Evolutionary conservation across 2,797 vertebrate species (phyloP).

Genomic region (Acropternis orthonyx): DNA sequence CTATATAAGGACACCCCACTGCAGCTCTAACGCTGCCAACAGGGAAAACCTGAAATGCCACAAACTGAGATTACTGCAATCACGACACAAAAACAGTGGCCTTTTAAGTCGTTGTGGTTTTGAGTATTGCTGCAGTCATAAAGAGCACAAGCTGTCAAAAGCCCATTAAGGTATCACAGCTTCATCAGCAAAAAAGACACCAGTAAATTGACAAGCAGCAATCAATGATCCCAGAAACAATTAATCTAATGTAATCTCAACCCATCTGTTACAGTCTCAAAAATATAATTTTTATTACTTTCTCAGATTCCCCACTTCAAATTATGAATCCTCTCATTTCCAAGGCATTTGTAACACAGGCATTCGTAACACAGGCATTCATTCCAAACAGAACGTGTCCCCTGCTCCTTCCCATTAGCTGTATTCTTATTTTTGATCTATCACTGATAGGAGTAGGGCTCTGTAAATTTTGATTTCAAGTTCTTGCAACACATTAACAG

Average conservation of each 20-base stretch:
- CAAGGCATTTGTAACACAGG: not conserved
- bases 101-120: not conserved
- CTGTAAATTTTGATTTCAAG: not conserved
- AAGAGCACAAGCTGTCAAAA: not conserved
- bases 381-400: fast-evolving
- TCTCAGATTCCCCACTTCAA: not conserved
- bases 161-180: not conserved
- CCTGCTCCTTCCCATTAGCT: not conserved
- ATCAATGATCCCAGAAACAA: not conserved
- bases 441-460: not conserved
- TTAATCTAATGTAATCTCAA: not conserved
- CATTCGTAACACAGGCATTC: not conserved
- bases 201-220: not conserved
- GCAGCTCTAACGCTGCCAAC: not conserved
- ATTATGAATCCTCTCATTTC: not conserved
- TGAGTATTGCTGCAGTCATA: not conserved
- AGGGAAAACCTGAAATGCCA: not conserved
- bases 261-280: not conserved
- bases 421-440: not conserved
- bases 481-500: not conserved
- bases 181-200: not conserved
- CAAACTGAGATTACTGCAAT: not conserved
- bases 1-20: not conserved
- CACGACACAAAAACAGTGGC: not conserved
- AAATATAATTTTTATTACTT: not conserved